phyloP scores from a whole-genome alignment of 2,888 invertebrate species.

The Drosophila anomalata region DNA sequence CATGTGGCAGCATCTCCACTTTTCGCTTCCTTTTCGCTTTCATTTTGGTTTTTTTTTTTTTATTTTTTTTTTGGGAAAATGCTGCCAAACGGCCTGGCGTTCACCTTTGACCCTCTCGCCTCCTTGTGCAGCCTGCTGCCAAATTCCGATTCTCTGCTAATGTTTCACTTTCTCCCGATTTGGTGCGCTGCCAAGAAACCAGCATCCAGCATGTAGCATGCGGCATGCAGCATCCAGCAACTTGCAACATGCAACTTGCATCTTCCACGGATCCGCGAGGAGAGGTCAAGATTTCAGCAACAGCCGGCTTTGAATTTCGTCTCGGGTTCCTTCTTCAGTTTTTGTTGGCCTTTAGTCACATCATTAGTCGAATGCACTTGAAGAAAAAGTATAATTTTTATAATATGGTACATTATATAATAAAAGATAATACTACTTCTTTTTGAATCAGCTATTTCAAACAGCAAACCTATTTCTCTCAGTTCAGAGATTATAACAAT shows the following conservation, averaged over 20 bases:
- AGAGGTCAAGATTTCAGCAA: constrained; percentile 69
- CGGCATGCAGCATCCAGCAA: not conserved
- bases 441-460: too few relatives aligned
- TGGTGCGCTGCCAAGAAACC: constrained; percentile 58
- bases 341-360: constrained; percentile 27
- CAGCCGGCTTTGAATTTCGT: constrained; percentile 40
- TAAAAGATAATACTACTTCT: too few relatives aligned
- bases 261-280: constrained; percentile 18
- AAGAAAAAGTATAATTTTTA: not conserved
- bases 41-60: constrained; percentile 13
- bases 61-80: constrained; percentile 13
- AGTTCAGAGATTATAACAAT: not conserved
- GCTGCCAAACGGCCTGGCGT: constrained; percentile 33
- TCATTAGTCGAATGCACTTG: constrained; percentile 63
- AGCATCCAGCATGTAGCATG: constrained; percentile 25
- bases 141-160: constrained; percentile 45
- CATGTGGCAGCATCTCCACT: constrained; percentile 23
- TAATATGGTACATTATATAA: too few relatives aligned
- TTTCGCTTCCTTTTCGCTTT: constrained; percentile 51
- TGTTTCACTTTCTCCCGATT: constrained; percentile 69
- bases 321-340: constrained; percentile 20
- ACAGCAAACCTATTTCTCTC: not conserved
- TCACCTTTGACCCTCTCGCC: constrained; percentile 63
- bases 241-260: not conserved
- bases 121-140: constrained; percentile 23